These are phyloP conservation scores for Boleophthalmus pectinirostris DNA, from an alignment of 2,113 vertebrate species.

Conservation along the genomic window DNA sequence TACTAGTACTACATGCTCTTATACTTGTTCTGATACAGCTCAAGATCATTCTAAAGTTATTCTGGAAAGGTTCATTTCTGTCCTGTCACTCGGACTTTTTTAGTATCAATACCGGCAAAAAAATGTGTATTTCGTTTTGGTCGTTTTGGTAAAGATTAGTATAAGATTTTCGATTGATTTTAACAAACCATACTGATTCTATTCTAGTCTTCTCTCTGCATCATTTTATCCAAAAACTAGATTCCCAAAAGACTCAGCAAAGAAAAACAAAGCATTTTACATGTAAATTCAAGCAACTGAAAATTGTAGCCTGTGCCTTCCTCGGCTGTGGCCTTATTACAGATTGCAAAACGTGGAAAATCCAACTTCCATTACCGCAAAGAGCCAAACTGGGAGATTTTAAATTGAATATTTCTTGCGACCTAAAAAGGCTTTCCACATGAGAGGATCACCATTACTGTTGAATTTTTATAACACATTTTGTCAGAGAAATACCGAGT, in stretches of 20 bases:
- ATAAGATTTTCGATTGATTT: too few relatives aligned
- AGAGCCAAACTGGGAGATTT: slow-evolving; percentile 1
- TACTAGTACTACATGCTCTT: too few relatives aligned
- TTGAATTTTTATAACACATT: neutral
- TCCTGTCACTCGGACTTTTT: too few relatives aligned
- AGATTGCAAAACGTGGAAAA: neutral
- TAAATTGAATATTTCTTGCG: slow-evolving; percentile 1
- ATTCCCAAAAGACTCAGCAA: neutral
- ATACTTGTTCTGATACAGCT: too few relatives aligned
- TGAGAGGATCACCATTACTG: neutral
- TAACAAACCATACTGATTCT: too few relatives aligned
- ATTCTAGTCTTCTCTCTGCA: neutral
- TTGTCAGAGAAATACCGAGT: neutral
- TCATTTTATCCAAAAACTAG: neutral
- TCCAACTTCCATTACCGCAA: slow-evolving; percentile 1
- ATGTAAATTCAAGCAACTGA: neutral
- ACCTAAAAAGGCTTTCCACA: slow-evolving; percentile 1
- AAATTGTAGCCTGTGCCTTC: neutral
- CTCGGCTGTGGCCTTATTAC: neutral
- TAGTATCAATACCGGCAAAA: too few relatives aligned
- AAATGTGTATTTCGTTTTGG: too few relatives aligned
- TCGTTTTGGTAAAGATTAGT: too few relatives aligned
- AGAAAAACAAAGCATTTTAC: neutral
- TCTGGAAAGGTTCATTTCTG: too few relatives aligned
- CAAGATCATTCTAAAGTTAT: too few relatives aligned